Evolutionary conservation across 2,113 vertebrate genomes (phyloP).

Genomic region (Psammodynastes pulverulentus): DNA sequence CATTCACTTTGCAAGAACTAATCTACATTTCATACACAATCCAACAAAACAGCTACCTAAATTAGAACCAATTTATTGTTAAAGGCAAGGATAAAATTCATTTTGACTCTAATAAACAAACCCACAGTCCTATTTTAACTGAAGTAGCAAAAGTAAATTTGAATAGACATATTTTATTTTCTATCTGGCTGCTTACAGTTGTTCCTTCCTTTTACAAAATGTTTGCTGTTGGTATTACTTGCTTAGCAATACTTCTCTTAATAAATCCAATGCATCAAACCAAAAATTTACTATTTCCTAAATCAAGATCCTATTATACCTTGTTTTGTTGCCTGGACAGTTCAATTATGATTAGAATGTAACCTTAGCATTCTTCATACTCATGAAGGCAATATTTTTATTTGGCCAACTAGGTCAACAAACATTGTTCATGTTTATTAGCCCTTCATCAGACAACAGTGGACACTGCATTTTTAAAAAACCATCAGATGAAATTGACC

Average conservation of each 20-base stretch:
- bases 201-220: slow-evolving; percentile 23
- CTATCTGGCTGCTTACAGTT: not conserved
- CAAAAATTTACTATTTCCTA: slow-evolving; percentile 23
- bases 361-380: slow-evolving; percentile 12
- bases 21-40: not conserved
- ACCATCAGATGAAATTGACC: not conserved
- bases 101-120: not conserved
- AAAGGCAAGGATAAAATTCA: not conserved
- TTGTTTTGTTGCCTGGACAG: not conserved
- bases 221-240: slow-evolving; percentile 14
- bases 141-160: not conserved
- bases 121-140: not conserved
- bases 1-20: not conserved
- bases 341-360: slow-evolving; percentile 9
- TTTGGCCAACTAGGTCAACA: not conserved
- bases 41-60: not conserved
- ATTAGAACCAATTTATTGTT: not conserved
- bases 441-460: not conserved
- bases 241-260: slow-evolving; percentile 22
- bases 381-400: not conserved
- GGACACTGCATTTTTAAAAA: not conserved
- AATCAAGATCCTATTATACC: slow-evolving; percentile 13
- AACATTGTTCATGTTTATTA: not conserved
- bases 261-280: slow-evolving; percentile 34
- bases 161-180: not conserved